Percentiles rank a stretch among this genome's conserved stretches.
These are phyloP conservation scores for Cylloceria caligata DNA, from an alignment of 2,888 invertebrate genomes.

Conservation along the genomic window DNA sequence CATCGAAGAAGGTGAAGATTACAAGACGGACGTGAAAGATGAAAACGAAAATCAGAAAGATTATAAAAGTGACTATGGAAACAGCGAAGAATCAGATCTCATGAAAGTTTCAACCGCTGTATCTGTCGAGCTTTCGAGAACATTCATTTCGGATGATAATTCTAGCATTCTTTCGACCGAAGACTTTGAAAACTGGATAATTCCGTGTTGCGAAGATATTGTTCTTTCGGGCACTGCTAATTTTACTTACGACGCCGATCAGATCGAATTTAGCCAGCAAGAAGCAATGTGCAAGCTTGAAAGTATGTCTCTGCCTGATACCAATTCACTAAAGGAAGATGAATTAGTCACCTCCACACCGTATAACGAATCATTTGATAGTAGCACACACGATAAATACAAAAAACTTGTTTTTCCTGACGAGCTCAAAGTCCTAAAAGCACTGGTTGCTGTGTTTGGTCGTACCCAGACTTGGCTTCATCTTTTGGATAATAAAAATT, in stretches of 20 bases:
- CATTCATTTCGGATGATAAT: not conserved
- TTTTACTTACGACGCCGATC: constrained; percentile 26
- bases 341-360: constrained; percentile 57
- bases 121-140: not conserved
- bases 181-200: not conserved
- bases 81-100: not conserved
- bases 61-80: not conserved
- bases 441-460: constrained; percentile 27
- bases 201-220: not conserved
- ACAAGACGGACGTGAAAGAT: not conserved
- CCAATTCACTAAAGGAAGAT: constrained; percentile 24
- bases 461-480: constrained; percentile 30
- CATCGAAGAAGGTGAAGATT: not conserved
- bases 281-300: constrained; percentile 35
- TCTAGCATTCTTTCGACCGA: not conserved
- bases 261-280: constrained; percentile 20
- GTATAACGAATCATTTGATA: constrained; percentile 32
- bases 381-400: not conserved
- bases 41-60: not conserved
- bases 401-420: constrained; percentile 72
- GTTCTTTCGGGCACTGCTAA: constrained; percentile 37
- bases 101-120: not conserved
- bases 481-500: constrained; percentile 45
- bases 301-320: constrained; percentile 28
- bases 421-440: constrained; percentile 77